Conservation (phyloP, 2,113 vertebrate genomes). For the rabbit (Oryctolagus cuniculus) region DNA sequence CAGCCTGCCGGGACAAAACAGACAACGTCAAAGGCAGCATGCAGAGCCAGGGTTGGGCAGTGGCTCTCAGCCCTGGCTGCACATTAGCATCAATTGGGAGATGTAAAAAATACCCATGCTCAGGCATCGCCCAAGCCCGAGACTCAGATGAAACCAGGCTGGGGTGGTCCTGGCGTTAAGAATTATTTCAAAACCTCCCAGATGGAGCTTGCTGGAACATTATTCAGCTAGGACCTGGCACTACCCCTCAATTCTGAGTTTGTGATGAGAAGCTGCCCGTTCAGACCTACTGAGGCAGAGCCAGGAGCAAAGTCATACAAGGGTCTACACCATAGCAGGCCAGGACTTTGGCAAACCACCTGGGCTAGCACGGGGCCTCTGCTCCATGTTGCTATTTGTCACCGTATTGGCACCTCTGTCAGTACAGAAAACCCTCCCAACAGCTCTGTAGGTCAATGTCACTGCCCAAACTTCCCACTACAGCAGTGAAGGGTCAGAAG, state of each 20-base stretch:
- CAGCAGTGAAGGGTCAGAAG: neutral
- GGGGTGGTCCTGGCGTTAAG: neutral
- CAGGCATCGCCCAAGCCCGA: neutral
- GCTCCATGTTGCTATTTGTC: neutral
- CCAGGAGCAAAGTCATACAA: neutral
- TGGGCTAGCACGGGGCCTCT: neutral
- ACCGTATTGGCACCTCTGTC: neutral
- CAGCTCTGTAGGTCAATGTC: neutral
- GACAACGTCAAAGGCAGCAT: neutral
- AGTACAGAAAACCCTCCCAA: neutral
- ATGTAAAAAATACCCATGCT: neutral
- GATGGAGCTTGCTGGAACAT: neutral
- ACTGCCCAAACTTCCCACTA: neutral
- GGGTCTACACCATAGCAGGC: accelerated
- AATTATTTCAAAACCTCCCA: neutral
- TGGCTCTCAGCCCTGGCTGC: neutral
- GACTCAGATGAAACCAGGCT: neutral
- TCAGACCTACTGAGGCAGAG: neutral
- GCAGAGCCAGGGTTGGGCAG: accelerated
- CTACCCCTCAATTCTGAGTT: neutral
- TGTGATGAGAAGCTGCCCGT: neutral
- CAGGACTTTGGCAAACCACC: neutral
- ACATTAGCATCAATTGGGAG: too few relatives aligned
- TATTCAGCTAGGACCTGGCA: neutral
- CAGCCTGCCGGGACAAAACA: slow-evolving; percentile 80